Base-by-base conservation (phyloP, 2,888 invertebrate genomes). In the Drepanosiphum platanoidis region DNA sequence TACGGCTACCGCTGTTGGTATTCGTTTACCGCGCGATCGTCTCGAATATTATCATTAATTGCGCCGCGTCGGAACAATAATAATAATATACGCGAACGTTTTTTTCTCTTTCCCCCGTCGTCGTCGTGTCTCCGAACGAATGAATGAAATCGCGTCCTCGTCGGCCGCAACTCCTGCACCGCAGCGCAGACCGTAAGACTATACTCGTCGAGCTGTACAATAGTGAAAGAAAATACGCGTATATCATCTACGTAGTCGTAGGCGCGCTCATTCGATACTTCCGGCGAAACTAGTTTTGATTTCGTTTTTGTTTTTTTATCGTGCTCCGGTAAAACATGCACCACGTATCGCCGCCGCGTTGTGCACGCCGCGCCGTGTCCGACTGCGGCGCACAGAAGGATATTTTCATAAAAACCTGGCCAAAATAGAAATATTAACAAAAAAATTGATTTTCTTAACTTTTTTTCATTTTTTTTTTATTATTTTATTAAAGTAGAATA, bases 271-370 rank as follows among this genome's bases (percentile, higher is more conserved):
- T 71, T 36, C 52, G 80, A 71, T 71, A 81, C 80, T 71, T 81
- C 70, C 70, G 36, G 80, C 71, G 30, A 30, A 71, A 81, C 80
- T 71, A 81, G 80, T 71, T 80, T 70, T 52, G n/a, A n/a, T n/a
- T n/a, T n/a, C n/a, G n/a, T n/a, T n/a, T n/a, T n/a, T n/a, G n/a
- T n/a, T n/a, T n/a, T n/a, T n/a, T n/a, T n/a, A n/a, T n/a, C n/a
- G n/a, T n/a, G n/a, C n/a, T n/a, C n/a, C n/a, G n/a, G n/a, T n/a
- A n/a, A n/a, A n/a, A n/a, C n/a, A n/a, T n/a, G n/a, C n/a, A n/a
- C n/a, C 34, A 68, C 34, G 52, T 52, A 36, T 70, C 58, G 22
- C 22, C 34, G 7, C 58, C 22, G 9, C 42, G 34, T 34, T 52
- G 13, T 46, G 18, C 22, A 4, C 27, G 61, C 7, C 11, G 36